Conservation (phyloP, 2,113 vertebrate species). For the Manacus vitellinus region DNA sequence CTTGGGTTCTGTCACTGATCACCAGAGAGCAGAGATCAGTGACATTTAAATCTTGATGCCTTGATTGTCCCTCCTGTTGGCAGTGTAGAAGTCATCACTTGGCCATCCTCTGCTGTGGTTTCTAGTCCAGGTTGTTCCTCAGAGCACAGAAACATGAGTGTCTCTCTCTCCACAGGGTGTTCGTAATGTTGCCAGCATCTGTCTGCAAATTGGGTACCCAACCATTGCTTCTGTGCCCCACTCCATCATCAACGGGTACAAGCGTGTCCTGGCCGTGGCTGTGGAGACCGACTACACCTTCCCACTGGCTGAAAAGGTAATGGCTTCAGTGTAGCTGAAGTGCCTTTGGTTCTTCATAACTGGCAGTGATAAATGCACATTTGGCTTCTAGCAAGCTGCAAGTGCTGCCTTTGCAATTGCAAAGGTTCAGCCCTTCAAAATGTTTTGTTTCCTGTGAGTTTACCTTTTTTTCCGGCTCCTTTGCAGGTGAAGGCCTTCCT, state of each 20-base stretch:
- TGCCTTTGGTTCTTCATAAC: rapidly evolving
- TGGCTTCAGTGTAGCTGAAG: background rate
- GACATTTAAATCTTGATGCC: background rate
- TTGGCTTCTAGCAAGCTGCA: background rate
- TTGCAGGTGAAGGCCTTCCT: slow-evolving; percentile 91
- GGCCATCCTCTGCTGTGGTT: rapidly evolving
- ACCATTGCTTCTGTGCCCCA: slow-evolving; percentile 95
- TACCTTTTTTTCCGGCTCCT: background rate
- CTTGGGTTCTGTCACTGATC: rapidly evolving
- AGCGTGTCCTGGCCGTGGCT: slow-evolving; percentile 90
- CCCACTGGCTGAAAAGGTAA: slow-evolving; percentile 96
- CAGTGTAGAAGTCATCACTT: background rate
- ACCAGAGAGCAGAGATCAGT: background rate
- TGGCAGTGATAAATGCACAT: rapidly evolving
- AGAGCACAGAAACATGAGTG: rapidly evolving
- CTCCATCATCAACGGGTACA: slow-evolving; percentile 94
- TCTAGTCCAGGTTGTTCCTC: background rate
- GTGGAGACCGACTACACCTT: slow-evolving; percentile 96
- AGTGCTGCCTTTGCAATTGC: rapidly evolving
- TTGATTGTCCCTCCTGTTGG: rapidly evolving
- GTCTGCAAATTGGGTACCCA: slow-evolving; percentile 96
- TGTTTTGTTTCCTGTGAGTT: background rate
- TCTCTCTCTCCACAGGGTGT: slow-evolving; percentile 81
- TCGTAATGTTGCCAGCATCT: slow-evolving; percentile 94
- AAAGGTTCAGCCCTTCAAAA: background rate